Conservation (phyloP, 2,113 vertebrate species). For the Aythya baeri region DNA sequence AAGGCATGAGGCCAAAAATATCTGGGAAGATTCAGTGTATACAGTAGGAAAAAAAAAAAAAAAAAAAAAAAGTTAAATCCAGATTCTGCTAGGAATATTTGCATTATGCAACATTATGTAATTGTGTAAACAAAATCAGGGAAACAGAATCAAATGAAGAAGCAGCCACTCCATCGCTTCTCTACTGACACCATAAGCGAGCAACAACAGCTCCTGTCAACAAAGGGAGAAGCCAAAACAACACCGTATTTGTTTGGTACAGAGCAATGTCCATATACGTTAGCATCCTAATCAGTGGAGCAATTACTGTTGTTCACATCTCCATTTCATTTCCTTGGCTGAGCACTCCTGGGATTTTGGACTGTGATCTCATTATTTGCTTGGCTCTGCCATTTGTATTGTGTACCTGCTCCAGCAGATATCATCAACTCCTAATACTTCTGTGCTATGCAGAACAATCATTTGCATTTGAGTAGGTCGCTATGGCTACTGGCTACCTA, state of each 20-base stretch:
- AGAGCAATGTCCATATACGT: background rate
- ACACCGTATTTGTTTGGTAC: background rate
- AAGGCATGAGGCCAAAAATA: background rate
- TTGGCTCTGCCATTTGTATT: background rate
- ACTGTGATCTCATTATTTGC: background rate
- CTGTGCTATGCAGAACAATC: background rate
- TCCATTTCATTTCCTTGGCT: conserved; percentile 22
- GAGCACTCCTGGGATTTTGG: conserved; percentile 18
- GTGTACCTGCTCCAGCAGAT: conserved; percentile 30
- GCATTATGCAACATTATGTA: background rate
- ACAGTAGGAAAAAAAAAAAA: background rate
- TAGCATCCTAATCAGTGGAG: background rate
- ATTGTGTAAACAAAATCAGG: background rate
- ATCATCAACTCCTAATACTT: conserved; percentile 18
- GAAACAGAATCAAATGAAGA: background rate
- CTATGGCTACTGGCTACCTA: conserved; percentile 54
- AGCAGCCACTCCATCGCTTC: background rate
- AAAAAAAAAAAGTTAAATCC: background rate
- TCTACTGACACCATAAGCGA: background rate
- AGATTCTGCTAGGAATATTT: background rate
- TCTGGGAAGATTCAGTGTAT: background rate
- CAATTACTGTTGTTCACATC: background rate
- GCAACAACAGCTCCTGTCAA: background rate
- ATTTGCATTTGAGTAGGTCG: conserved; percentile 49
- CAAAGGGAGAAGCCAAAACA: background rate